Conservation (phyloP, 2,797 vertebrate genomes). For the Echeneis naucrates region DNA sequence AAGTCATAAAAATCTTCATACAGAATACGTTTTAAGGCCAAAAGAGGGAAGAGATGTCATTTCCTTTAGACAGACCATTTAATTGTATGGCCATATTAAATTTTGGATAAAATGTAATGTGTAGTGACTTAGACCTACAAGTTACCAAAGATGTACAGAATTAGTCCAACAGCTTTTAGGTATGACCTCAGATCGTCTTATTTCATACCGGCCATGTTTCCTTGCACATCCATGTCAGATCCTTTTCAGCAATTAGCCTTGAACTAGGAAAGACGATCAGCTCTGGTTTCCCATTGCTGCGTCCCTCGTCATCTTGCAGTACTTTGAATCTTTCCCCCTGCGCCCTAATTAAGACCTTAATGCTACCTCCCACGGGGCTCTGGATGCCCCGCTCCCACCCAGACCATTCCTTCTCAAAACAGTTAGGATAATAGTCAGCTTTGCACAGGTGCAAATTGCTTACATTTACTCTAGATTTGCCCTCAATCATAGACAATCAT, state of each 20-base stretch:
- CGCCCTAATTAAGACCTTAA: conserved; percentile 90
- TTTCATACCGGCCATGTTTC: conserved; percentile 73
- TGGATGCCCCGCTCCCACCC: conserved; percentile 67
- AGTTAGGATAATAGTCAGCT: conserved; percentile 79
- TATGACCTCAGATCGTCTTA: conserved; percentile 77
- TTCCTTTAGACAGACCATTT: neutral
- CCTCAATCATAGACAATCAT: conserved; percentile 60
- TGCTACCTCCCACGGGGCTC: conserved; percentile 80
- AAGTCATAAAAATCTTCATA: neutral
- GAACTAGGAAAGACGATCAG: conserved; percentile 87
- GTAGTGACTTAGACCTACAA: conserved; percentile 32
- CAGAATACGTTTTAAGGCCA: neutral
- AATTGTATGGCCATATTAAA: neutral
- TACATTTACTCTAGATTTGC: conserved; percentile 73
- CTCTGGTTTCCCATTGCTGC: conserved; percentile 82
- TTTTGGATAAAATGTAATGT: neutral
- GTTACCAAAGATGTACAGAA: conserved; percentile 56
- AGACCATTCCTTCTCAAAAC: conserved; percentile 79
- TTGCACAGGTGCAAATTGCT: conserved; percentile 84
- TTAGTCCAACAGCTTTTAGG: conserved; percentile 74
- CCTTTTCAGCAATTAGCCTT: conserved; percentile 84
- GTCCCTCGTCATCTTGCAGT: conserved; percentile 83
- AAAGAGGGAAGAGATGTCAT: neutral
- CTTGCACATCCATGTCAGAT: conserved; percentile 80
- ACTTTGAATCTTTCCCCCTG: conserved; percentile 85